Conservation (phyloP, 2,113 vertebrate genomes). For the Sapajus apella region DNA sequence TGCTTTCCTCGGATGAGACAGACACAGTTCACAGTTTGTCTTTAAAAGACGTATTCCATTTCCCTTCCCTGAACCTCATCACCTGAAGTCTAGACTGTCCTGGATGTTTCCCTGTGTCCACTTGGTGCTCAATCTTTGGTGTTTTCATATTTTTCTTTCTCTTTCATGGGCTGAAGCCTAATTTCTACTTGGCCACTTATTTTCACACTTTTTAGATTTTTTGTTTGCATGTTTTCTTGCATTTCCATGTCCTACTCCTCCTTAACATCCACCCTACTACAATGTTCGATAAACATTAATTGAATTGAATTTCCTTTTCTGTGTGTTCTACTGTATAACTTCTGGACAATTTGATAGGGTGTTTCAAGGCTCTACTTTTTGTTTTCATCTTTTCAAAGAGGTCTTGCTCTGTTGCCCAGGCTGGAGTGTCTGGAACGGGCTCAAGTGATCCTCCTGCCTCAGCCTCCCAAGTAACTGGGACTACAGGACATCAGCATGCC, state of each 20-base stretch:
- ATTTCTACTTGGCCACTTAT: neutral
- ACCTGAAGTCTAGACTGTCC: neutral
- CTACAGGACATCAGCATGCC: neutral
- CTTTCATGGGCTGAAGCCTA: neutral
- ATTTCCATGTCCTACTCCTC: neutral
- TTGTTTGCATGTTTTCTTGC: neutral
- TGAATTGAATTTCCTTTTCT: neutral
- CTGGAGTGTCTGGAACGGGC: neutral
- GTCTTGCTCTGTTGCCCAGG: neutral
- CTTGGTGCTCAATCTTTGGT: neutral
- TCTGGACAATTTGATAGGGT: neutral
- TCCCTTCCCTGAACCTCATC: neutral
- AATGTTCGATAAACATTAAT: neutral
- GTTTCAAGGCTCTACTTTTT: neutral
- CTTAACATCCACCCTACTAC: neutral
- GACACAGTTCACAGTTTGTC: neutral
- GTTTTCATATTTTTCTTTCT: neutral
- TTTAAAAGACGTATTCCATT: constrained; percentile 16
- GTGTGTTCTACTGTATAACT: neutral
- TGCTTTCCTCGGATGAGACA: neutral
- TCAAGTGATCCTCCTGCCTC: neutral
- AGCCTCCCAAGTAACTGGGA: neutral
- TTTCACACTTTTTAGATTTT: neutral
- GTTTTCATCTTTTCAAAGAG: neutral
- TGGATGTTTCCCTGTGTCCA: neutral